These are phyloP conservation scores for Linhomoeus sp. DNA, from an alignment of 2,888 invertebrate genomes.

Conservation along the genomic window DNA sequence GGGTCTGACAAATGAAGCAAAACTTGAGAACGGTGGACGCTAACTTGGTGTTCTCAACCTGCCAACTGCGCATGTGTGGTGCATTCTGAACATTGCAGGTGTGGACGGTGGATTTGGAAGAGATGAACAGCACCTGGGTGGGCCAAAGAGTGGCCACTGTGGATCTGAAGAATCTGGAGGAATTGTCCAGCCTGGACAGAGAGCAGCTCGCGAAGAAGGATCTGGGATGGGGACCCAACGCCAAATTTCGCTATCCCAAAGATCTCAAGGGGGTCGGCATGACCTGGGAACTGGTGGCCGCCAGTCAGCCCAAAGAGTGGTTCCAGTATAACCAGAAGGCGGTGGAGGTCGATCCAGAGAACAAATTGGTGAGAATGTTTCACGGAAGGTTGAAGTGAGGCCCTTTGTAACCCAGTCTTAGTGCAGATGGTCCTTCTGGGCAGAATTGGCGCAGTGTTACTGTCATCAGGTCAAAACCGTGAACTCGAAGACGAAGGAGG, in stretches of 20 bases:
- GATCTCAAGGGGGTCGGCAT: constrained; percentile 13
- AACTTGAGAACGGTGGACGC: too few relatives aligned
- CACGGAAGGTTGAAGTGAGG: too few relatives aligned
- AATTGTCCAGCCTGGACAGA: constrained; percentile 4
- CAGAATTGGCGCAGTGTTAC: too few relatives aligned
- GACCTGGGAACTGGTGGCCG: constrained; percentile 11
- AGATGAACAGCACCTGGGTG: constrained; percentile 14
- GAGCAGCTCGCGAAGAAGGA: constrained; percentile 4
- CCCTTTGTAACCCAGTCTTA: too few relatives aligned
- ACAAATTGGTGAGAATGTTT: constrained; percentile 7
- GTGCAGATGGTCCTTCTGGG: too few relatives aligned
- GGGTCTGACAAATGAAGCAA: too few relatives aligned
- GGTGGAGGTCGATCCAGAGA: constrained; percentile 8
- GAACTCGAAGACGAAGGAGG: not conserved
- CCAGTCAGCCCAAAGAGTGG: constrained; percentile 8
- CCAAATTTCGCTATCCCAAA: constrained; percentile 11
- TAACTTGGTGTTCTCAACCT: too few relatives aligned
- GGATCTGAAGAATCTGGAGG: constrained; percentile 7
- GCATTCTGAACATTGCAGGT: too few relatives aligned
- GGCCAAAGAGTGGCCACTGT: constrained; percentile 14
- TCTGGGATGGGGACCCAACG: constrained; percentile 1
- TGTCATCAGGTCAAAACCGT: not conserved
- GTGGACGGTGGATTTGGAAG: constrained; percentile 13
- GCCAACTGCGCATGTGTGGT: too few relatives aligned
- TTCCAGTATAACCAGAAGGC: constrained; percentile 10